Base-by-base conservation (phyloP, 1,140 invertebrate species). In the Tetramorium alpestre region DNA sequence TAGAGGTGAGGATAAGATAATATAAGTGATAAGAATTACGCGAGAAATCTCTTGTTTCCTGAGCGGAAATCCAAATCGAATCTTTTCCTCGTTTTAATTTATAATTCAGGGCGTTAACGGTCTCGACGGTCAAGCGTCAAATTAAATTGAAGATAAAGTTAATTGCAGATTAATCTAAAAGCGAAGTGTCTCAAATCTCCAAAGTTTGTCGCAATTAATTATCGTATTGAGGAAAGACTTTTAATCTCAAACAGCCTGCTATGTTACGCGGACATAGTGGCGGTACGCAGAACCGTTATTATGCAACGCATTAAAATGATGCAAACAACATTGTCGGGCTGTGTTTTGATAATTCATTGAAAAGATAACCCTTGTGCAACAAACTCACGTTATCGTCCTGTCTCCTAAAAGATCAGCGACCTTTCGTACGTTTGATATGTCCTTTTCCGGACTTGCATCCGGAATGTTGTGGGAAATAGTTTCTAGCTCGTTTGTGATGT, bases 141-240 rank as follows among this genome's bases (percentile, higher is more conserved):
- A 80, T 54, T 25, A 54, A 67, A 51, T 41, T 22, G 2, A 11
- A 38, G 33, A 22, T 33, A n/a, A 67, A 22, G 13, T 67, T 44
- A n/a, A 78, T 49, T 33, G 2, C 4, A 16, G 3, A 51, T 49
- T 51, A 54, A 38, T 80, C 41, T 67, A 1, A 80, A 54, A 67
- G 22, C n/a, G 8, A 41, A 22, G 16, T 80, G 47, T 78, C 13
- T 41, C 16, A 25, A 80, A 10, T 25, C 13, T 69, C 8, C n/a
- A 18, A 54, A 25, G 13, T 69, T 69, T 8, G 10, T 54, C 41
- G 56, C 38, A 47, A 77, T 38, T 80, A 69, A 80, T 80, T 67
- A 41, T 49, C n/a, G 10, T 22, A 22, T 41, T 6, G 25, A 33
- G 11, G 11, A 67, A 67, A 18, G 7, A 11, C 0, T 64, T 64